Conservation (phyloP, 2,888 invertebrate species). For the Coelinius sp. region DNA sequence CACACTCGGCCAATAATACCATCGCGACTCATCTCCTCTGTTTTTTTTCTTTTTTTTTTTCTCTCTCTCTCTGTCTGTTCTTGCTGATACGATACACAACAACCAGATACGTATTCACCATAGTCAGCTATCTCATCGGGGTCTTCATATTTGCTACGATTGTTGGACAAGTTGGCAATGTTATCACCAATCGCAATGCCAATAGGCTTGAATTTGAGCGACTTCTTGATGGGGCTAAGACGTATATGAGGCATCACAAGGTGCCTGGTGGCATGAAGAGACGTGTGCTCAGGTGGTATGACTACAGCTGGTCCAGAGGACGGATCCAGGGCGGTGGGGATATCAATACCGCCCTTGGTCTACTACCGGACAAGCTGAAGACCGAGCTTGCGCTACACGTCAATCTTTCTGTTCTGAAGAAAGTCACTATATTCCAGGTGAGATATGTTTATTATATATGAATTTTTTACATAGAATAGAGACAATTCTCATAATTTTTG, state of each 20-base stretch:
- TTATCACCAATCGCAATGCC: conserved; percentile 97
- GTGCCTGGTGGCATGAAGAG: conserved; percentile 96
- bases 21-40: conserved; percentile 58
- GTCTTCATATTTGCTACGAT: conserved; percentile 98
- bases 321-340: conserved; percentile 96
- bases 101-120: conserved; percentile 95
- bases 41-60: conserved; percentile 47
- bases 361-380: conserved; percentile 96
- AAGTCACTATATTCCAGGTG: conserved; percentile 84
- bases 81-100: conserved; percentile 40
- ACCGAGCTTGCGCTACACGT: conserved; percentile 97
- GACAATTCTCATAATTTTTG: no score
- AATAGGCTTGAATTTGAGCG: conserved; percentile 96
- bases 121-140: conserved; percentile 96
- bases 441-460: conserved; percentile 71
- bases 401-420: conserved; percentile 94
- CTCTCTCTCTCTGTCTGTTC: conserved; percentile 52
- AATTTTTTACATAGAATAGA: no score
- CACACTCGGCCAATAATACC: conserved; percentile 54
- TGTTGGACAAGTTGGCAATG: conserved; percentile 97
- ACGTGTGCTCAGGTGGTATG: conserved; percentile 96
- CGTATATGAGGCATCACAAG: conserved; percentile 98
- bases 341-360: conserved; percentile 93
- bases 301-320: conserved; percentile 97
- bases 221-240: conserved; percentile 94